Percentiles rank a stretch among this genome's conserved stretches.
Conservation (phyloP, 2,888 invertebrate species). For the Drosophila melanocephala region DNA sequence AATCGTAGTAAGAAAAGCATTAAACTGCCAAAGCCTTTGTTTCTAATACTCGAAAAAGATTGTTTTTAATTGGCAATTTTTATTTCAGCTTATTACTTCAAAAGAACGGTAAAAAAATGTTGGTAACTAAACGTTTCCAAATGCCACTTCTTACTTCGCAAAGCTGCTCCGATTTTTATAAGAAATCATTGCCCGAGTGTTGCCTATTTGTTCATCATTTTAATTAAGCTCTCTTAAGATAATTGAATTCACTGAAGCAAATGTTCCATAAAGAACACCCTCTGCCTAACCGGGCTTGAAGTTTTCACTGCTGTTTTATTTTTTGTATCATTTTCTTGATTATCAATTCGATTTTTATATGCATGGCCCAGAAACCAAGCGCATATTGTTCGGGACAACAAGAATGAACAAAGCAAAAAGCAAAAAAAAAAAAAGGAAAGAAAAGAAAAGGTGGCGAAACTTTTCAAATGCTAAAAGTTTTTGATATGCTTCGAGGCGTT, state of each 20-base stretch:
- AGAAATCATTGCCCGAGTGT: background rate
- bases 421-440: constrained; percentile 9
- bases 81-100: background rate
- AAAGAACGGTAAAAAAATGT: background rate
- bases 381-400: constrained; percentile 41
- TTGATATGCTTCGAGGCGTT: constrained; percentile 52
- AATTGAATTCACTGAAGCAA: background rate
- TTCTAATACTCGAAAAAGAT: background rate
- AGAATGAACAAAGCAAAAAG: constrained; percentile 4
- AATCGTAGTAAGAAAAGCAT: background rate
- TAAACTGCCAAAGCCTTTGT: background rate
- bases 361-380: constrained; percentile 29
- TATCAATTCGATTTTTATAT: constrained; percentile 47
- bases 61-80: background rate
- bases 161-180: background rate
- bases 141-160: background rate
- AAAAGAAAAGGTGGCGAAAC: constrained; percentile 32
- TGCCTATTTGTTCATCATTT: background rate
- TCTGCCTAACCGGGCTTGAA: background rate
- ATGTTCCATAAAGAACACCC: background rate
- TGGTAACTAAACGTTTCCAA: background rate
- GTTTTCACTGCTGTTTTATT: constrained; percentile 11
- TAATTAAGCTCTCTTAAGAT: background rate
- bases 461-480: constrained; percentile 60
- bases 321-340: constrained; percentile 50